Evolutionary conservation across 2,113 vertebrate genomes (phyloP), one percentile per base, ranked within the genome.

Genomic region (Gallinago paraguaiae): DNA sequence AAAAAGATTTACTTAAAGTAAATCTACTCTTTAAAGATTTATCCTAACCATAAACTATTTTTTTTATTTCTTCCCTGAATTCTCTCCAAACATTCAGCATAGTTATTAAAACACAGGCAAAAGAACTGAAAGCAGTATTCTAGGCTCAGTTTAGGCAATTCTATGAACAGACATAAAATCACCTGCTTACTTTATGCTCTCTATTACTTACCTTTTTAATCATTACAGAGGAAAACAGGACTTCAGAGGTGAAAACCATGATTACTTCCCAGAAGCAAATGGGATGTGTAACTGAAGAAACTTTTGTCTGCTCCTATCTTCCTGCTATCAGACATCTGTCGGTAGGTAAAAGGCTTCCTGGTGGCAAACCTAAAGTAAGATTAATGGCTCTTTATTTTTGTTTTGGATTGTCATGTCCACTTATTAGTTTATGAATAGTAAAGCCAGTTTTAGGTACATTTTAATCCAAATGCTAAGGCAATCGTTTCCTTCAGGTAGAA

Each of bases 21-120:
- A 88, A 86, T 79, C 82, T 71, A 50, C n/a, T 90, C 46, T 50
- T 59, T 82, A 57, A 84, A 83, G 39, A 90, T 86, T 89, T 90
- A 82, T 85, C 60, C 81, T 51, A 86, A 51, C 45, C 15, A 1
- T 31, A 17, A 90, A 67, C 56, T 20, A n/a, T 60, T 64, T 79
- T 79, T 81, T 86, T 43, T 19, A 23, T 69, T 83, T 63, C 51
- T 31, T 64, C 43, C 39, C 67, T 72, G 61, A 78, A 88, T 88
- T 71, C 7, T 79, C 80, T 80, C 67, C 82, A 90, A 51, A 85
- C 43, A 87, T 83, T 53, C 69, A 92, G 86, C 46, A 31, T 35
- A 22, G 30, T 61, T 82, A 53, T 28, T 74, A 67, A 78, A 91
- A 78, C 4, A 2, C 10, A 82, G 24, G 54, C 30, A 54, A 23